Evolutionary conservation across 1,140 invertebrate genomes (phyloP), one percentile per base, ranked within the genome.

Genomic region (Tetranychus cinnabarinus): DNA sequence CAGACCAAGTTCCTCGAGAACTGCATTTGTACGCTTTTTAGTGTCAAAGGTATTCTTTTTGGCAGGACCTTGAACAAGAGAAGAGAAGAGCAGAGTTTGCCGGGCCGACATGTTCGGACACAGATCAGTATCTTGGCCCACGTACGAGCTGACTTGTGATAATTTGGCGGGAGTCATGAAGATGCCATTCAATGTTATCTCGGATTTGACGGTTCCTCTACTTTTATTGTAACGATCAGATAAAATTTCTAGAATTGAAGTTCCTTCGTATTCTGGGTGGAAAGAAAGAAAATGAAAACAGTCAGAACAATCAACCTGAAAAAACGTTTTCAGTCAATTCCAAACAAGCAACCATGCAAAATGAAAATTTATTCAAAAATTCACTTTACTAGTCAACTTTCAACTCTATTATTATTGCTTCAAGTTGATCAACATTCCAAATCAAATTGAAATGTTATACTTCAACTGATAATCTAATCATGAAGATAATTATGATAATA

Each of bases 1-100:
- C 56, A 95, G 72, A 0, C 89, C 89, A 55, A 96, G 73, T 69
- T 93, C 88, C 73, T 91, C 86, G 50, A 93, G 83, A 12, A 89
- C 71, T 31, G 85, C 78, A 67, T 85, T 82, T 71, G 88, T 87
- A 82, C 85, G 69, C 34, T 68, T 69, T 61, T 73, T 70, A 3
- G 67, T 69, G 68, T 83, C 80, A 58, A 79, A 73, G 65, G 77
- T 77, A 42, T 70, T 65, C 13, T 65, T 68, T 52, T 68, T 61
- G 54, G 72, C 70, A 3, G 74, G 72, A 52, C 77, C 80, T 52
- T 81, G 75, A 50, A 89, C 69, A 34, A 84, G 77, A 35, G 83
- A 82, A 67, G 86, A 83, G 68, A 88, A 87, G 48, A 80, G 78
- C 56, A 89, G 69, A 1, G 83, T 86, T 70, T 89, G 86, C 47